These are phyloP conservation scores for Troides helena DNA, from an alignment of 2,888 invertebrate genomes.

Conservation along the genomic window DNA sequence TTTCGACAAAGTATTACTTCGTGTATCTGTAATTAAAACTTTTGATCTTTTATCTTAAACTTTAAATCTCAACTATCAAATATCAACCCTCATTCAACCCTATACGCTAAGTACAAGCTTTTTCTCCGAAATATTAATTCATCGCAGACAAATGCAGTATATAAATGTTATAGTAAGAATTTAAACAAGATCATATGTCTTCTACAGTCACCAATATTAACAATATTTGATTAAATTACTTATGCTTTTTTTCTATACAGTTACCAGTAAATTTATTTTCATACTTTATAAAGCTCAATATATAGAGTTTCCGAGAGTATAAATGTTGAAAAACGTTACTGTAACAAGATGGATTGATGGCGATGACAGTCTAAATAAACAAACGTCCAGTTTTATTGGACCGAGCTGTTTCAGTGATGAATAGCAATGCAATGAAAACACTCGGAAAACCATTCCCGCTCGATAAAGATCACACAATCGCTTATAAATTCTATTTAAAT, in stretches of 20 bases:
- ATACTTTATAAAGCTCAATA: background rate
- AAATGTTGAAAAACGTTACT: conserved; percentile 14
- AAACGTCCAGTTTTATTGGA: conserved; percentile 23
- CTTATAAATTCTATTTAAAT: background rate
- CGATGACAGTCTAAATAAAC: conserved; percentile 28
- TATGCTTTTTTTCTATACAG: background rate
- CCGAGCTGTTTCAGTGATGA: conserved; percentile 10
- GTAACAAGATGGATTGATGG: conserved; percentile 16
- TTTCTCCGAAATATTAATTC: background rate
- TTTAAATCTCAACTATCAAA: background rate
- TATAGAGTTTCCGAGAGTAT: conserved; percentile 12
- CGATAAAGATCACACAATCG: background rate
- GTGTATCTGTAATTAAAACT: background rate
- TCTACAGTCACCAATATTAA: no score
- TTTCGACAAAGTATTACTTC: no score
- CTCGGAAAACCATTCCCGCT: background rate
- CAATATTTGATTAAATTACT: no score
- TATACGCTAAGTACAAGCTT: background rate
- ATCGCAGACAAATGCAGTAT: background rate
- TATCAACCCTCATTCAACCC: background rate
- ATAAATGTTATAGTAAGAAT: background rate
- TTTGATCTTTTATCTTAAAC: background rate
- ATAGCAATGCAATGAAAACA: conserved; percentile 11
- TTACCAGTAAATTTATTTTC: conserved; percentile 6
- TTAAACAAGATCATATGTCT: no score